phyloP scores from a whole-genome alignment of 1,140 invertebrate species.

The Drosophila sp. region DNA sequence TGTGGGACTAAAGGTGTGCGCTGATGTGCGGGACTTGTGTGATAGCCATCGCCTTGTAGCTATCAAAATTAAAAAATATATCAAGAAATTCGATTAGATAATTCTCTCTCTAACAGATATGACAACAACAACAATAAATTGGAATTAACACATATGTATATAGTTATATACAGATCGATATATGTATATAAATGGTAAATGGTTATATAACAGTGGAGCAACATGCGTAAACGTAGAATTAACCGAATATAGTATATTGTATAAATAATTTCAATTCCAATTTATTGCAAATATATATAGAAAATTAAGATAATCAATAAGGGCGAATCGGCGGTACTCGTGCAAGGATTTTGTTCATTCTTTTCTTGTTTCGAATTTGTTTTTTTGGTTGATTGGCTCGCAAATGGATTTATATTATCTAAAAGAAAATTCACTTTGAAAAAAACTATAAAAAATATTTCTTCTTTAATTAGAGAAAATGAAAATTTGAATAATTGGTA shows the following conservation, averaged over 20 bases:
- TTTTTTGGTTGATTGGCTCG: neutral
- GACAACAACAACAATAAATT: slow-evolving; percentile 71
- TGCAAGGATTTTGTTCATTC: slow-evolving; percentile 74
- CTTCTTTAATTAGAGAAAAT: slow-evolving; percentile 20
- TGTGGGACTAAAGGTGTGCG: slow-evolving; percentile 87
- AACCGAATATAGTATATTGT: neutral
- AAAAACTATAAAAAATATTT: slow-evolving; percentile 38
- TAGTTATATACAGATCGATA: slow-evolving; percentile 1
- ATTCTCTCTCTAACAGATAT: no score
- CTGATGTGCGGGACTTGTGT: slow-evolving; percentile 91
- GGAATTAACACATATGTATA: slow-evolving; percentile 52
- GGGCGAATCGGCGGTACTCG: slow-evolving; percentile 82
- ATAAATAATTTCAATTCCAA: slow-evolving; percentile 58
- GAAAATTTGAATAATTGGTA: neutral
- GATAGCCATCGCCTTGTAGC: slow-evolving; percentile 91
- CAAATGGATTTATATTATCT: neutral
- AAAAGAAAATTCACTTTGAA: slow-evolving; percentile 24
- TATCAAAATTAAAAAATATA: slow-evolving; percentile 62
- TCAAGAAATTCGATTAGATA: neutral
- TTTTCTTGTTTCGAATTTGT: neutral
- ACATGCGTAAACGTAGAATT: neutral
- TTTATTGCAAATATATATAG: slow-evolving; percentile 65
- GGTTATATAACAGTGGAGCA: neutral
- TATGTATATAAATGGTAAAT: neutral
- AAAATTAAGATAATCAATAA: slow-evolving; percentile 61